Conservation (phyloP, 2,888 invertebrate species). For the Pandemis heparana region DNA sequence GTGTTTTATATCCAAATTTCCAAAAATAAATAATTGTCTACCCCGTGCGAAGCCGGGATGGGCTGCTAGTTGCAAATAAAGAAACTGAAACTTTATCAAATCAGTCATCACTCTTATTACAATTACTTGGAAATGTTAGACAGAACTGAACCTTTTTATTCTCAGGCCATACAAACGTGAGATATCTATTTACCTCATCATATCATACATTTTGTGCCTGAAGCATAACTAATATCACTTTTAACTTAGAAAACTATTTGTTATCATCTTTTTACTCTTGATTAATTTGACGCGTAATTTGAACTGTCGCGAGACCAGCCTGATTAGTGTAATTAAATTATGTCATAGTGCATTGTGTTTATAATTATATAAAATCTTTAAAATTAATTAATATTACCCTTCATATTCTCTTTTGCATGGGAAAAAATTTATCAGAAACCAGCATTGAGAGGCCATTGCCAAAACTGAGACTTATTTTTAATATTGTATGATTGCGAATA, state of each 20-base stretch:
- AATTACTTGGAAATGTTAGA: not conserved
- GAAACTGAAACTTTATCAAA: too few relatives aligned
- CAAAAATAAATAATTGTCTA: too few relatives aligned
- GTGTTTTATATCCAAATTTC: too few relatives aligned
- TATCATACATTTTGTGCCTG: not conserved
- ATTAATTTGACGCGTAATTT: slow-evolving; percentile 14
- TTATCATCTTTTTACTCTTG: not conserved
- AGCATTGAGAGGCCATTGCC: too few relatives aligned
- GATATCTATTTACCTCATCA: slow-evolving; percentile 1
- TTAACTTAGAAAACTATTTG: slow-evolving; percentile 9
- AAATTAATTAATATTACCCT: too few relatives aligned
- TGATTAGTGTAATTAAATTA: slow-evolving; percentile 16
- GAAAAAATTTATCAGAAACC: too few relatives aligned
- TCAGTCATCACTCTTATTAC: too few relatives aligned
- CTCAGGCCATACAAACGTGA: not conserved
- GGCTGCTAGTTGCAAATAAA: too few relatives aligned
- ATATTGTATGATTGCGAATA: not conserved
- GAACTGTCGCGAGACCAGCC: slow-evolving; percentile 14
- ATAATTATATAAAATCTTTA: too few relatives aligned
- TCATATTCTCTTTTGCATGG: too few relatives aligned
- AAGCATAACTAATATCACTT: not conserved
- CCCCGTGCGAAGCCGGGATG: too few relatives aligned
- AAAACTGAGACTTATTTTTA: too few relatives aligned
- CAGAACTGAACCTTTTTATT: not conserved
- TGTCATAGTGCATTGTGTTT: not conserved